Evolutionary conservation across 2,113 vertebrate genomes (phyloP).

Genomic region (Ranitomeya variabilis): DNA sequence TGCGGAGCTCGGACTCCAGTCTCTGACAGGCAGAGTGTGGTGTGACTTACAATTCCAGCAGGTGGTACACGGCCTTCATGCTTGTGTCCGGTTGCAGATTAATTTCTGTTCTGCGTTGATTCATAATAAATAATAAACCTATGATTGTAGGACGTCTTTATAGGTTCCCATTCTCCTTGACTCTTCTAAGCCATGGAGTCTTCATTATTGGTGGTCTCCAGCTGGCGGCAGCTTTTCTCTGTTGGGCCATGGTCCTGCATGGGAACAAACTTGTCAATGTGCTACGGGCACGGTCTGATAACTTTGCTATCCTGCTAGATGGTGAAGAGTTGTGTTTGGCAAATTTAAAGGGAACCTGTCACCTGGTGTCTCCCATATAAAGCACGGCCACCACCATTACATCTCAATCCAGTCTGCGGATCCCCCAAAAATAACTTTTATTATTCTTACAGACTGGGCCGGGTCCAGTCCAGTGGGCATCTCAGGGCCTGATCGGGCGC

Average conservation of each 20-base stretch:
- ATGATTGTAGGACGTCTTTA: background rate
- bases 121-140: background rate
- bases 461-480: too few relatives aligned
- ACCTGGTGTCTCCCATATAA: too few relatives aligned
- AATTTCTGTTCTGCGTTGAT: background rate
- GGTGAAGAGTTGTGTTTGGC: too few relatives aligned
- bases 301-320: too few relatives aligned
- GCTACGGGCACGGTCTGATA: too few relatives aligned
- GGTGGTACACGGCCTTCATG: background rate
- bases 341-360: too few relatives aligned
- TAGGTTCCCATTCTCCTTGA: background rate
- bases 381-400: too few relatives aligned
- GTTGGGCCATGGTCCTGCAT: background rate
- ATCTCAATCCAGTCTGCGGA: too few relatives aligned
- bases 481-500: too few relatives aligned
- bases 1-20: background rate
- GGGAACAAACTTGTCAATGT: background rate
- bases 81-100: background rate
- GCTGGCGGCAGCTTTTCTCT: background rate
- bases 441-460: too few relatives aligned
- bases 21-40: background rate
- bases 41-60: conserved; percentile 1
- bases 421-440: too few relatives aligned
- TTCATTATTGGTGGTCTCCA: background rate
- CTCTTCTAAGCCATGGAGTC: background rate